These are phyloP conservation scores for Philypnodon macrostomus DNA, from an alignment of 2,797 vertebrate species.

Conservation along the genomic window DNA sequence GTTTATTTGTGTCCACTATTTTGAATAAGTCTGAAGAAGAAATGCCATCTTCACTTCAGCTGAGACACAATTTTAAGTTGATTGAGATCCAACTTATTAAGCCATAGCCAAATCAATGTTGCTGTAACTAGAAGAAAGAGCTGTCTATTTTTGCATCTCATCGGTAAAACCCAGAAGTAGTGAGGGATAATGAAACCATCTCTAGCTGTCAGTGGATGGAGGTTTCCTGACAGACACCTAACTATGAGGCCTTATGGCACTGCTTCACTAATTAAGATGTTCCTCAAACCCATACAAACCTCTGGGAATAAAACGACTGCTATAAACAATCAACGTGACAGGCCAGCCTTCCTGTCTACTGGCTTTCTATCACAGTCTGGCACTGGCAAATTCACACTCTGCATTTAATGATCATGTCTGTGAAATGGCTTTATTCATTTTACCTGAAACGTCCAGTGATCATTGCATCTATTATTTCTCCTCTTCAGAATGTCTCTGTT, in stretches of 20 bases:
- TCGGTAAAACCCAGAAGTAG: slow-evolving; percentile 30
- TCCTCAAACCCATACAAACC: slow-evolving; percentile 18
- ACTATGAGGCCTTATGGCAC: slow-evolving; percentile 51
- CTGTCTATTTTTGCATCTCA: slow-evolving; percentile 7
- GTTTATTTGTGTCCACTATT: too few species aligned
- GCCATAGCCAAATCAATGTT: too few species aligned
- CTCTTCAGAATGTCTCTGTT: too few species aligned
- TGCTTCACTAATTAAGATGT: slow-evolving; percentile 40
- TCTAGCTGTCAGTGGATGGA: slow-evolving; percentile 34
- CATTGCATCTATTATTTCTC: too few species aligned
- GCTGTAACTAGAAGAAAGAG: slow-evolving; percentile 8
- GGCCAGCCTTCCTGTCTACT: slow-evolving; percentile 21
- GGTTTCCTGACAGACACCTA: slow-evolving; percentile 54
- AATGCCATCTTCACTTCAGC: too few species aligned
- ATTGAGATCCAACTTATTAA: too few species aligned
- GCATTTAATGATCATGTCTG: neutral
- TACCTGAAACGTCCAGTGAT: neutral
- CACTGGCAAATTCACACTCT: neutral
- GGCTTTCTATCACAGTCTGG: neutral
- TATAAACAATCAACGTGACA: slow-evolving; percentile 24
- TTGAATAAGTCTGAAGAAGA: too few species aligned
- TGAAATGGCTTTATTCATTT: neutral
- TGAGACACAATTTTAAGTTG: too few species aligned
- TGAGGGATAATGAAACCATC: slow-evolving; percentile 25
- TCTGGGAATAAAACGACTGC: slow-evolving; percentile 32